Conservation (phyloP, 2,888 invertebrate genomes). For the Melanostoma scalare region DNA sequence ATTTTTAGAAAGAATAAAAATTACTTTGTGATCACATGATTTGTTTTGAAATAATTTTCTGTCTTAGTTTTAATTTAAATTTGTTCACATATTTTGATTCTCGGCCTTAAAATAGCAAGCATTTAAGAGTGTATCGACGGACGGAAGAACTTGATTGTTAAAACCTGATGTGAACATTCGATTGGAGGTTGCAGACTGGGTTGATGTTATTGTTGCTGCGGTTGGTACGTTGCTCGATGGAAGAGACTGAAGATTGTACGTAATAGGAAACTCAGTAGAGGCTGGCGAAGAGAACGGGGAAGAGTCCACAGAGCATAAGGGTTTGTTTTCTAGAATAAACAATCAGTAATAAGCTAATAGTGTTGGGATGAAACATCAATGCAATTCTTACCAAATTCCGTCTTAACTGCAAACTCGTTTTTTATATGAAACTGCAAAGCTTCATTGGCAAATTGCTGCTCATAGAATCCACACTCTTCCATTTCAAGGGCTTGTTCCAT, state of each 20-base stretch:
- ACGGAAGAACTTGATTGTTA: slow-evolving; percentile 79
- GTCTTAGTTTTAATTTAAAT: slow-evolving; percentile 52
- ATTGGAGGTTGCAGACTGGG: slow-evolving; percentile 60
- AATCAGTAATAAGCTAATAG: slow-evolving; percentile 4
- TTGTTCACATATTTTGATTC: slow-evolving; percentile 55
- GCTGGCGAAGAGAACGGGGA: slow-evolving; percentile 81
- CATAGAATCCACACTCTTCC: slow-evolving; percentile 80
- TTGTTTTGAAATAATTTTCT: slow-evolving; percentile 69
- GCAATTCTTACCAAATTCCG: slow-evolving; percentile 77
- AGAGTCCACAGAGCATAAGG: slow-evolving; percentile 79
- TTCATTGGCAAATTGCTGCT: slow-evolving; percentile 77
- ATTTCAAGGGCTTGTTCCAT: slow-evolving; percentile 82
- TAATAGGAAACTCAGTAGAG: slow-evolving; percentile 77
- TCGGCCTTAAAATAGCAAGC: slow-evolving; percentile 67
- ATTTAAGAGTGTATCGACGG: slow-evolving; percentile 79
- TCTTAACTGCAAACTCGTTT: slow-evolving; percentile 78
- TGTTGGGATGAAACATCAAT: background rate
- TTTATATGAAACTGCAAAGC: slow-evolving; percentile 79
- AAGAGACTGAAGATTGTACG: slow-evolving; percentile 57
- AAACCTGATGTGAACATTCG: slow-evolving; percentile 74
- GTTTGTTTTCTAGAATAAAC: slow-evolving; percentile 75
- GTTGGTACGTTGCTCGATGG: slow-evolving; percentile 68
- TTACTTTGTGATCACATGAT: slow-evolving; percentile 70
- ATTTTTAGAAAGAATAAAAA: slow-evolving; percentile 62
- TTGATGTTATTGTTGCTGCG: slow-evolving; percentile 56